Evolutionary conservation across 2,113 vertebrate genomes (phyloP), one percentile per base, ranked within the genome.

Genomic region (Caretta caretta): DNA sequence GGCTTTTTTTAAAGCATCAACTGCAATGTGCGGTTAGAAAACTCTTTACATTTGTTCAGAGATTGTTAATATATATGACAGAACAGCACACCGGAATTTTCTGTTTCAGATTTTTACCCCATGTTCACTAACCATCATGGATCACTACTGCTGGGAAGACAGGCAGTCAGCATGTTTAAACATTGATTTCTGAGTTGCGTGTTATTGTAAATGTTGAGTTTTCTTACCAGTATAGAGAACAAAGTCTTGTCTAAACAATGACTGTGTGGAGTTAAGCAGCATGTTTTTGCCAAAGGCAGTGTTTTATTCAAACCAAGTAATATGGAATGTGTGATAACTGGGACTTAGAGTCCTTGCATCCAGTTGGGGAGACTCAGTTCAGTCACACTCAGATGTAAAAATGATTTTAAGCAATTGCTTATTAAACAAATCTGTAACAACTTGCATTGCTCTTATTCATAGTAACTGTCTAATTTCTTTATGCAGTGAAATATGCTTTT

Each of bases 341-440:
- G 42, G 83, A 94, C 51, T 35, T 90, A 5, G 8, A 42, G 83
- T 94, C 57, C 24, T 54, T 93, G 78, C 49, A 78, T 92, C 46
- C 46, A 78, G 16, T 48, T 89, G 69, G 48, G 53, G 79, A 89
- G 84, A 62, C 46, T 84, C 82, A 6, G 42, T 50, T 72, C 5
- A 48, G 27, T 92, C 16, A 50, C 84, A 54, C 35, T 84, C 93
- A 84, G 79, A 31, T 80, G 86, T 92, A 92, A 96, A 94, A 49
- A 22, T 72, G 65, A 80, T 51, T 76, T 82, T 50, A 76, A 88
- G 51, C 84, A 90, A 90, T 92, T 79, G 54, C 38, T 80, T 80
- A 51, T 90, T 75, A 42, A 29, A 76, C 62, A 72, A 87, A 24
- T 85, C 83, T 16, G 82, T 72, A 31, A 2, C 27, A 53, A 46